Evolutionary conservation across 2,888 invertebrate genomes (phyloP), one percentile per base, ranked within the genome.

Genomic region (Synergus gifuensis): DNA sequence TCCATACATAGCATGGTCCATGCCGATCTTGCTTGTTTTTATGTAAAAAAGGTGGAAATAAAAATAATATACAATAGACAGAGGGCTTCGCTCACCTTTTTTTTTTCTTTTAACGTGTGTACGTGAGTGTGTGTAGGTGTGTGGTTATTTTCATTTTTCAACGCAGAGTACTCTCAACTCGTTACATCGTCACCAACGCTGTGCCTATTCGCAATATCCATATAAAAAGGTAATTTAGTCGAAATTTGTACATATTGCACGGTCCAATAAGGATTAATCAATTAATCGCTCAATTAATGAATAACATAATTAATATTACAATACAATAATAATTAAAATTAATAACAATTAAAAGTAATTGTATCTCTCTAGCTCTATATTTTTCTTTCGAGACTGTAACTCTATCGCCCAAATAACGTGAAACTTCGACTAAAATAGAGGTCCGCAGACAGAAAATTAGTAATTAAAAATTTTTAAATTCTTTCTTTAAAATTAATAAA

Each of bases 61-160:
- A 91, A 91, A 90, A 89, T 91, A 91, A 90, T 91, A 89, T 91
- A 91, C 91, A 91, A 91, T 89, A 90, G 90, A 91, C 89, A 89
- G 88, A 89, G 87, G 88, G 87, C 73, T 87, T 85, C 84, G 83
- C 84, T 85, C 85, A 85, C 86, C 82, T 84, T 83, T 82, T 82
- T 82, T 82, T 79, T 82, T 54, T 83, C 76, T 62, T 80, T 78
- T 78, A 79, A 79, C 79, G 76, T 81, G 81, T 82, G 81, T 82
- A 81, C 82, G 80, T 79, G 82, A 80, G 79, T 76, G 79, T 81
- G 79, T 79, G 81, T 82, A 79, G 80, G 79, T 76, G 82, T 80
- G 79, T 76, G 81, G 80, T 73, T 73, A 80, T 82, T 63, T 79
- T 78, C 44, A 76, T 28, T 66, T 79, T 62, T 22, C 78, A 63